These are phyloP conservation scores for Coecobrya sp. DNA, from an alignment of 2,888 invertebrate species.

Conservation along the genomic window DNA sequence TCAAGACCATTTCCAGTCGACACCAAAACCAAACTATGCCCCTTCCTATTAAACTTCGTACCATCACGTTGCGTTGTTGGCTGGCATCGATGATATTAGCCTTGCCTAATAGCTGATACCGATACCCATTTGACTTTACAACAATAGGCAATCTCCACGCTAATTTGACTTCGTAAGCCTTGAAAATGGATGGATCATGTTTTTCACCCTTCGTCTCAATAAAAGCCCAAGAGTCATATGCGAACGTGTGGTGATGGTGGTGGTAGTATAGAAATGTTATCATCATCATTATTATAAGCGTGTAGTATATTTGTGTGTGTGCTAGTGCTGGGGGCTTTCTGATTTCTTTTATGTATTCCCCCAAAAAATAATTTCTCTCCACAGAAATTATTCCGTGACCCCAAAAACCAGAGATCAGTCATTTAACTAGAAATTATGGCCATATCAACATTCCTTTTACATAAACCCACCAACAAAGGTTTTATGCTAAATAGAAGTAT, in stretches of 20 bases:
- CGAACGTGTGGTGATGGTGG: conserved; percentile 13
- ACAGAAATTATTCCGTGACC: conserved; percentile 73
- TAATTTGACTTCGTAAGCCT: conserved; percentile 71
- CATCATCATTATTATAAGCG: neutral
- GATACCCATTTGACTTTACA: conserved; percentile 74
- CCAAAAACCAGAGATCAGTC: conserved; percentile 72
- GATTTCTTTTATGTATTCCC: conserved; percentile 14
- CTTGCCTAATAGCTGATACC: conserved; percentile 60
- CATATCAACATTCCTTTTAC: conserved; percentile 62
- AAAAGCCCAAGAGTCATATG: conserved; percentile 62
- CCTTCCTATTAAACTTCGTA: neutral
- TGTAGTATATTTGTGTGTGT: neutral
- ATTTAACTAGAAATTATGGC: conserved; percentile 76
- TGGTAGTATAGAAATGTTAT: no score
- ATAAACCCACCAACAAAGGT: conserved; percentile 39
- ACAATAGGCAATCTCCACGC: conserved; percentile 75
- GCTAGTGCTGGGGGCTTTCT: neutral
- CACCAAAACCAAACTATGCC: conserved; percentile 23
- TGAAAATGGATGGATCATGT: conserved; percentile 77
- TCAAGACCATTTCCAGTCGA: conserved; percentile 27
- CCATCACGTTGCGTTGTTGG: neutral
- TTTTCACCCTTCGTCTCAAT: conserved; percentile 67
- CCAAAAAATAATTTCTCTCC: conserved; percentile 50
- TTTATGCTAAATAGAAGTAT: neutral
- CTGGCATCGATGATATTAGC: conserved; percentile 54